Evolutionary conservation across 1,140 invertebrate genomes (phyloP).

Genomic region (Aphidius gifuensis): DNA sequence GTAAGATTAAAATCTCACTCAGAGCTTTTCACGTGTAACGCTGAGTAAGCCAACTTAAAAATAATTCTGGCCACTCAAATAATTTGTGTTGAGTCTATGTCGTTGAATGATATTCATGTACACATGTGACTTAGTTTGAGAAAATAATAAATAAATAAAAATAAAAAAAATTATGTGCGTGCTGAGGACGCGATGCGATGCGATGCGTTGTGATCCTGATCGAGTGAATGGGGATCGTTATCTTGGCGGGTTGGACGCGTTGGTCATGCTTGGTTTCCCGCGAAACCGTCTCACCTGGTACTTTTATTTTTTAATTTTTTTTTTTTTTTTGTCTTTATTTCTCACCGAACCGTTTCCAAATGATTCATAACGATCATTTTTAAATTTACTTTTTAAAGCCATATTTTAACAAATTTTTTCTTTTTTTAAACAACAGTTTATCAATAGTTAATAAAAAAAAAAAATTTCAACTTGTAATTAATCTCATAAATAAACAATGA

Average conservation of each 20-base stretch:
- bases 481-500: no score
- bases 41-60: constrained; percentile 23
- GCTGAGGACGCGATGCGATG: constrained; percentile 32
- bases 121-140: not conserved
- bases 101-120: no score
- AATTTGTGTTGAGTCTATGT: not conserved
- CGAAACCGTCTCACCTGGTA: constrained; percentile 46
- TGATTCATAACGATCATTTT: not conserved
- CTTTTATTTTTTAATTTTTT: constrained; percentile 20
- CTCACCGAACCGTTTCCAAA: constrained; percentile 19
- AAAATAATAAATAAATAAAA: not conserved
- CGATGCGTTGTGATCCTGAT: constrained; percentile 46
- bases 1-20: constrained; percentile 42
- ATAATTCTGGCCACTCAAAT: constrained; percentile 16
- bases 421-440: no score
- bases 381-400: no score
- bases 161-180: constrained; percentile 25
- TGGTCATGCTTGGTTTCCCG: constrained; percentile 40
- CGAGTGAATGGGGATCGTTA: constrained; percentile 41
- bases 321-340: constrained; percentile 21
- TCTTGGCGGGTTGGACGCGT: constrained; percentile 35
- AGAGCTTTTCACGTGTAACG: constrained; percentile 24
- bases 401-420: no score
- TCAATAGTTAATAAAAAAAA: no score
- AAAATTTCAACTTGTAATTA: no score